Base-by-base conservation (phyloP, 2,888 invertebrate species). In the Pterostichus niger region DNA sequence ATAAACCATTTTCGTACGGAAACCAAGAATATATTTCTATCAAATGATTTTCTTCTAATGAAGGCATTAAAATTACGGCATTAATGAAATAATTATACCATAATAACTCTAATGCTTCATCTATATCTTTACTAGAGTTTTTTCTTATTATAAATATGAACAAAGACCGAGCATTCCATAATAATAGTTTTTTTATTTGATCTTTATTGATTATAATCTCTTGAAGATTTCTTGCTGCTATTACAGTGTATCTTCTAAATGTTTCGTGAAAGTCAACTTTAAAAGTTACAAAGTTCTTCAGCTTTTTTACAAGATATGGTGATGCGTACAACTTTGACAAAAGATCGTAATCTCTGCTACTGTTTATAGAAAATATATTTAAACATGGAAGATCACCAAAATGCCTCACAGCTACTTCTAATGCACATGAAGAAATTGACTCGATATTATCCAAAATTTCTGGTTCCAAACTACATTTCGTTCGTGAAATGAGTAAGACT, bases 21-120 rank as follows among this genome's bases (percentile, higher is more conserved):
- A 85, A 85, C 87, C 87, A 88, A 5, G 87, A 85, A 71, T 86
- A 88, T 1, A 87, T 85, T 33, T 87, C 85, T 64, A 85, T 46
- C 6, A 59, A 44, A 49, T 33, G 13, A n/a, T 59, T 6, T 24
- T 76, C 24, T 31, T 83, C 17, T n/a, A 11, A 6, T 33, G 52
- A 35, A 4, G 76, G 82, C 64, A 77, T 83, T 49, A 83, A 15
- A 61, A 83, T 61, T 11, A 83, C 46, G 15, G 64, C 77, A 52
- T 83, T 83, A 11, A 77, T 77, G 9, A 83, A 64, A 64, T 83
- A 83, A 40, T 83, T 49, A 11, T 76, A n/a, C 82, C 82, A 83
- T 35, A 83, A 61, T 59, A 77, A 10, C 10, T 76, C 33, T 11
- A 77, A 13, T 24, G 77, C 49, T 17, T 64, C 6, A 24, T 83